phyloP scores from a whole-genome alignment of 1,140 invertebrate species.

The Formica selysi region DNA sequence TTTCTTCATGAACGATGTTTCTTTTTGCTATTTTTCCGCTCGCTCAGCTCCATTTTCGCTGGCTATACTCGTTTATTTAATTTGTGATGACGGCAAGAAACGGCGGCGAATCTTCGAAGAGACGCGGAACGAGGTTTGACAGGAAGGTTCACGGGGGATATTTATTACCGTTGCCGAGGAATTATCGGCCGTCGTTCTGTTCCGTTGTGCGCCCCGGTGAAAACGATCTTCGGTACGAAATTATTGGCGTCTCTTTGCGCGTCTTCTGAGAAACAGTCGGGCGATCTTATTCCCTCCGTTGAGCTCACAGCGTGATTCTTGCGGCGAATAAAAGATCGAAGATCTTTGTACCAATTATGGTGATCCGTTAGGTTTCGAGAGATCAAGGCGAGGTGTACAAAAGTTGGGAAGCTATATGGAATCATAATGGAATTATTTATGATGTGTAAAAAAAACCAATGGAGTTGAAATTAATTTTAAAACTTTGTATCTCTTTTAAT shows the following conservation, averaged over 20 bases:
- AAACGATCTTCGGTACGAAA: conserved; percentile 58
- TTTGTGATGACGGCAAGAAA: conserved; percentile 66
- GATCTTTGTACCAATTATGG: conserved; percentile 47
- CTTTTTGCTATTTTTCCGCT: conserved; percentile 46
- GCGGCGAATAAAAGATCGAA: conserved; percentile 49
- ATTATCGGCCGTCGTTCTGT: conserved; percentile 47
- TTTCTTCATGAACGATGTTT: background rate
- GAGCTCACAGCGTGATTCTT: conserved; percentile 40
- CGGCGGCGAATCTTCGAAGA: conserved; percentile 37
- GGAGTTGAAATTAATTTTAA: background rate
- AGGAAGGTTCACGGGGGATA: conserved; percentile 58
- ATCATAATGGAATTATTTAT: background rate
- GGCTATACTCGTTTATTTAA: conserved; percentile 60
- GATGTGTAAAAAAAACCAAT: background rate
- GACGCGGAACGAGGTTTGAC: conserved; percentile 33
- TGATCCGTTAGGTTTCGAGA: conserved; percentile 40
- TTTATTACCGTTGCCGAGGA: conserved; percentile 65
- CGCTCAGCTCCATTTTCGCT: conserved; percentile 65
- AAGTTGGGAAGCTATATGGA: background rate
- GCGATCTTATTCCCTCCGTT: conserved; percentile 38
- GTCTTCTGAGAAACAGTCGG: conserved; percentile 53
- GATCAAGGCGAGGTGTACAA: conserved; percentile 2
- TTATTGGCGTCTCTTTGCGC: conserved; percentile 61
- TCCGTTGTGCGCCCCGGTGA: conserved; percentile 16
- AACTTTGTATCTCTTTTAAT: background rate